Percentiles rank a stretch among this genome's conserved stretches.
These are phyloP conservation scores for Ips nitidus DNA, from an alignment of 1,140 invertebrate species.

Conservation along the genomic window DNA sequence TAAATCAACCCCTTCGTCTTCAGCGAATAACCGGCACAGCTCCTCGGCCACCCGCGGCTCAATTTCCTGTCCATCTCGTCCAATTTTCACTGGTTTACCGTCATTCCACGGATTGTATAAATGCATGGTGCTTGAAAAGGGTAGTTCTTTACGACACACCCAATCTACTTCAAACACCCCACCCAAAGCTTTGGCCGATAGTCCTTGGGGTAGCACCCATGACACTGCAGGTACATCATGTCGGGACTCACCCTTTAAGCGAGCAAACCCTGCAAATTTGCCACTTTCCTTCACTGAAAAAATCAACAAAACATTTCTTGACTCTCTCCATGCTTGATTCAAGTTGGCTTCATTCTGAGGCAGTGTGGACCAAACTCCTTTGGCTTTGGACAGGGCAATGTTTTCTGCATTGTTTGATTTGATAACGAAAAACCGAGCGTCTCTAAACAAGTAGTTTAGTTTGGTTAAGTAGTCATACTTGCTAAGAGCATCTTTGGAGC, in stretches of 20 bases:
- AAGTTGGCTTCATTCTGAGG: slow-evolving; percentile 96
- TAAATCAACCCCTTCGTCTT: slow-evolving; percentile 92
- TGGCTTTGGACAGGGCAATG: slow-evolving; percentile 89
- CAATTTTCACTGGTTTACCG: slow-evolving; percentile 97
- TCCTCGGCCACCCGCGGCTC: slow-evolving; percentile 93
- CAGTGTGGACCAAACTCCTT: slow-evolving; percentile 96
- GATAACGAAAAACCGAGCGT: slow-evolving; percentile 95
- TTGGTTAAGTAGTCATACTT: slow-evolving; percentile 86
- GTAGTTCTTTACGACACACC: slow-evolving; percentile 93
- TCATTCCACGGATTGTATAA: slow-evolving; percentile 98
- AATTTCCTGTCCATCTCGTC: slow-evolving; percentile 96
- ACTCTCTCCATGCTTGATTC: slow-evolving; percentile 90
- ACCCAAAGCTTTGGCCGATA: slow-evolving; percentile 88
- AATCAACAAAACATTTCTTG: slow-evolving; percentile 91
- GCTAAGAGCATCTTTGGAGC: slow-evolving; percentile 57
- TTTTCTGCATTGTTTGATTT: slow-evolving; percentile 99
- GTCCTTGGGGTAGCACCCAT: slow-evolving; percentile 94
- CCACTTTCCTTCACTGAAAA: slow-evolving; percentile 98
- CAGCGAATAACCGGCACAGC: slow-evolving; percentile 90
- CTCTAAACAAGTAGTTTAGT: slow-evolving; percentile 92
- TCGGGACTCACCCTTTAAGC: slow-evolving; percentile 83
- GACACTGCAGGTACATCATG: slow-evolving; percentile 86
- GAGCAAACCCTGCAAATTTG: slow-evolving; percentile 89
- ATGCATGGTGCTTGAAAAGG: slow-evolving; percentile 90
- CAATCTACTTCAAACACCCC: slow-evolving; percentile 96